Evolutionary conservation across 2,888 invertebrate genomes (phyloP).

Genomic region (Calameuta filiformis): DNA sequence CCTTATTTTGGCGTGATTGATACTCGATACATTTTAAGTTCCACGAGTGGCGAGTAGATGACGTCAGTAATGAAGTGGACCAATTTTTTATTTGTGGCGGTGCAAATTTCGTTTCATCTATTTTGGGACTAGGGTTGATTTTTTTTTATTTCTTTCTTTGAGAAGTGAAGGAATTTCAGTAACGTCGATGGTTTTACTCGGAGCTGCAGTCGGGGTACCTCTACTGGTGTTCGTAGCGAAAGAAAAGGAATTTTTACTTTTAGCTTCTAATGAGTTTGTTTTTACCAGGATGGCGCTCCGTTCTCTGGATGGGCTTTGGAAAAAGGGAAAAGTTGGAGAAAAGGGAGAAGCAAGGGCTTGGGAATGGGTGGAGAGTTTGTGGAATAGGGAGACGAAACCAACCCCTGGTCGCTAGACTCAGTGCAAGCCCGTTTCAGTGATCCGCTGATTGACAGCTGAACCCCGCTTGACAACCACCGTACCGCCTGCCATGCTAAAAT

Average conservation of each 20-base stretch:
- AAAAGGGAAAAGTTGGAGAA: slow-evolving; percentile 42
- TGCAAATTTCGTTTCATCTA: not conserved
- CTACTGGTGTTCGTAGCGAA: not conserved
- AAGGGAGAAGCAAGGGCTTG: slow-evolving; percentile 25
- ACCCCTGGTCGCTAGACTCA: slow-evolving; percentile 23
- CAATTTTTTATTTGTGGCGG: not conserved
- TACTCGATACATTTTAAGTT: not conserved
- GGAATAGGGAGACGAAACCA: slow-evolving; percentile 36
- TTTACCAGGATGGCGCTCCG: slow-evolving; percentile 46
- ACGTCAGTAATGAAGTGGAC: not conserved
- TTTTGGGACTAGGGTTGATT: too few species aligned
- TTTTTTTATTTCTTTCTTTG: not conserved
- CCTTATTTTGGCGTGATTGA: not conserved
- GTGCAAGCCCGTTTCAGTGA: slow-evolving; percentile 50
- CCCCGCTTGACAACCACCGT: slow-evolving; percentile 36
- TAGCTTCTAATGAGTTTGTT: slow-evolving; percentile 58
- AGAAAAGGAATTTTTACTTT: slow-evolving; percentile 41
- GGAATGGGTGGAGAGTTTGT: slow-evolving; percentile 15
- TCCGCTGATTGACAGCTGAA: slow-evolving; percentile 61
- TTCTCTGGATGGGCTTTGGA: slow-evolving; percentile 17
- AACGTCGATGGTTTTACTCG: not conserved
- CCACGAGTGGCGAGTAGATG: too few species aligned
- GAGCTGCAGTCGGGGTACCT: not conserved
- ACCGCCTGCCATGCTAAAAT: slow-evolving; percentile 53
- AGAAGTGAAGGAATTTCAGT: not conserved